Evolutionary conservation across 2,797 vertebrate genomes (phyloP), one percentile per base, ranked within the genome.

Genomic region (Varecia variegata): DNA sequence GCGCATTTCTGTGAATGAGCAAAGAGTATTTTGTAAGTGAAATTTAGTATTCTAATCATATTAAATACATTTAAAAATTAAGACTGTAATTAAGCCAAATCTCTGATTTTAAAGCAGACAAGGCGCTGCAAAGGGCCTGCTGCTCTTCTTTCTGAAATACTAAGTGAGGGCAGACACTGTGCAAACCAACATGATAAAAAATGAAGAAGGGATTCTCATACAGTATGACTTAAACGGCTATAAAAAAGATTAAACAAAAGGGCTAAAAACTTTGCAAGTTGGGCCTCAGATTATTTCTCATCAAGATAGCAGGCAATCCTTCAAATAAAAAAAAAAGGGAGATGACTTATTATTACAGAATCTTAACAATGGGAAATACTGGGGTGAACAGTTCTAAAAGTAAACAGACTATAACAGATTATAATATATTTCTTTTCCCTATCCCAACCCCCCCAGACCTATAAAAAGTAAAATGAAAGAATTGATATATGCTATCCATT

Each of bases 61-160:
- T 80, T 93, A 70, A 96, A 88, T 70, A 94, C 32, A 93, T 67
- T 81, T 85, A 45, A 93, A 84, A 95, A 92, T 71, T 70, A 90
- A 91, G 68, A 15, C 60, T 27, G 15, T 25, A 65, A 84, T 47
- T 68, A 85, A 94, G 81, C 23, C 18, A 43, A 76, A 32, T 50
- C 82, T 45, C 45, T 68, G 70, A 54, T 74, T 94, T 95, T 35
- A 85, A 3, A 74, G 79, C 14, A 67, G 67, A 73, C 14, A 73
- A 79, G 71, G 30, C 21, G 47, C 40, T 86, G 18, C 32, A 27
- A 18, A 58, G 14, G 62, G 77, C 68, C 74, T 12, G 52, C 73
- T 76, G 88, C 14, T 60, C 60, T 60, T 30, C 70, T 82, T 90
- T 70, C 73, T 81, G 77, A 97, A 97, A 97, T 79, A 62, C 85